A percentile compares a stretch with the other conserved stretches of the same genome.
phyloP scores from a whole-genome alignment of 1,140 invertebrate species.

The Neodiprion pinetum region DNA sequence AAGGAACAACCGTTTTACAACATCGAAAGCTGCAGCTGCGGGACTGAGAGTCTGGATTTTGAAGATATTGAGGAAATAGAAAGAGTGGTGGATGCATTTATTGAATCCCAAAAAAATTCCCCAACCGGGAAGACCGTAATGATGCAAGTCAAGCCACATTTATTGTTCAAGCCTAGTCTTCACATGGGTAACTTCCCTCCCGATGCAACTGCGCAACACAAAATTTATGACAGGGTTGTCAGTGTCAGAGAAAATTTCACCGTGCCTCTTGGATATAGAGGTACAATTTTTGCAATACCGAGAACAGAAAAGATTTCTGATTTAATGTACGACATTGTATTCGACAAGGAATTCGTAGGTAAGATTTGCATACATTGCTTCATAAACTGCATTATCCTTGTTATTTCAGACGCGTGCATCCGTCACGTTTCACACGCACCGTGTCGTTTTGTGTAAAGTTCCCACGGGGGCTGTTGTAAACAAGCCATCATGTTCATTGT shows the following conservation, averaged over 20 bases:
- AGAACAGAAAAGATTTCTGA: conserved; percentile 61
- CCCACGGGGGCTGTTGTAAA: too few species aligned
- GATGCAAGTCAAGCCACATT: conserved; percentile 80
- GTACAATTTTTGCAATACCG: conserved; percentile 80
- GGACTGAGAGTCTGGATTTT: conserved; percentile 73
- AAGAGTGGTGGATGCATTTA: conserved; percentile 61
- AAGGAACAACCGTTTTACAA: conserved; percentile 70
- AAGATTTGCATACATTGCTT: conserved; percentile 8
- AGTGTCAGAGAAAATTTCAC: conserved; percentile 75
- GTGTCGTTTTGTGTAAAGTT: too few species aligned
- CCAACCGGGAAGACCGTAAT: conserved; percentile 65
- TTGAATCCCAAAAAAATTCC: conserved; percentile 27
- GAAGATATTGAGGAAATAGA: conserved; percentile 72
- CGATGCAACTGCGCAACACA: conserved; percentile 70
- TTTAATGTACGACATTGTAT: conserved; percentile 75
- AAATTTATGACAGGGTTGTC: conserved; percentile 85
- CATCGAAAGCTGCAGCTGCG: conserved; percentile 69
- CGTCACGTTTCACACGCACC: too few species aligned
- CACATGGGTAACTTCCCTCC: conserved; percentile 59
- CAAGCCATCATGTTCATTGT: too few species aligned
- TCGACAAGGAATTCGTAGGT: conserved; percentile 75
- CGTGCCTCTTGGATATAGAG: conserved; percentile 82
- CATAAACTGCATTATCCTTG: not conserved
- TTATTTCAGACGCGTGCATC: too few species aligned
- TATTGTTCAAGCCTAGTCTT: conserved; percentile 64